phyloP scores from a whole-genome alignment of 1,140 invertebrate species.

The Mya arenaria region DNA sequence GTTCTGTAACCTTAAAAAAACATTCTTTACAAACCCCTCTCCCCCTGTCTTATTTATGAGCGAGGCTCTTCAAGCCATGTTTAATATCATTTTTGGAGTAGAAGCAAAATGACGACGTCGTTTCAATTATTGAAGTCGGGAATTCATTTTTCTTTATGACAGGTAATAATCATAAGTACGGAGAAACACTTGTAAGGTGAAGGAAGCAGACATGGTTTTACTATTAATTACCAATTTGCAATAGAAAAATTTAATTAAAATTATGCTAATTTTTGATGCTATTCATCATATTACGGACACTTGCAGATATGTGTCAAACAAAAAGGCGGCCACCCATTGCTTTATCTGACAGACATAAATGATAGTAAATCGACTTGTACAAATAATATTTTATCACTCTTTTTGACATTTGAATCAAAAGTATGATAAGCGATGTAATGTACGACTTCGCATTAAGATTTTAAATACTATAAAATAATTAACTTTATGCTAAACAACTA shows the following conservation, averaged over 20 bases:
- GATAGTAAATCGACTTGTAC: neutral
- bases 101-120: too few relatives aligned
- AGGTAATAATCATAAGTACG: too few relatives aligned
- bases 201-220: neutral
- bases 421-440: conserved; percentile 20
- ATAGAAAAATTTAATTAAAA: conserved; percentile 50
- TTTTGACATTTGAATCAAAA: conserved; percentile 36
- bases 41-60: too few relatives aligned
- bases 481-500: conserved; percentile 12
- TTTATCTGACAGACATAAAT: neutral
- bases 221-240: conserved; percentile 34
- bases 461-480: conserved; percentile 28
- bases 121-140: too few relatives aligned
- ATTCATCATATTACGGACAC: conserved; percentile 38
- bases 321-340: conserved; percentile 36
- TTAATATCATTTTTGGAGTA: too few relatives aligned
- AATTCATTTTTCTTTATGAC: too few relatives aligned
- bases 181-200: conserved; percentile 13
- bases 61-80: too few relatives aligned
- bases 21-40: too few relatives aligned
- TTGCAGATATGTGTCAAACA: neutral
- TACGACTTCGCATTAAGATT: conserved; percentile 14
- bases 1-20: too few relatives aligned
- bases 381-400: conserved; percentile 34
- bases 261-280: conserved; percentile 27